Percentiles rank a stretch among this genome's conserved stretches.
These are phyloP conservation scores for Leptodactylus fuscus DNA, from an alignment of 2,113 vertebrate genomes.

Conservation along the genomic window DNA sequence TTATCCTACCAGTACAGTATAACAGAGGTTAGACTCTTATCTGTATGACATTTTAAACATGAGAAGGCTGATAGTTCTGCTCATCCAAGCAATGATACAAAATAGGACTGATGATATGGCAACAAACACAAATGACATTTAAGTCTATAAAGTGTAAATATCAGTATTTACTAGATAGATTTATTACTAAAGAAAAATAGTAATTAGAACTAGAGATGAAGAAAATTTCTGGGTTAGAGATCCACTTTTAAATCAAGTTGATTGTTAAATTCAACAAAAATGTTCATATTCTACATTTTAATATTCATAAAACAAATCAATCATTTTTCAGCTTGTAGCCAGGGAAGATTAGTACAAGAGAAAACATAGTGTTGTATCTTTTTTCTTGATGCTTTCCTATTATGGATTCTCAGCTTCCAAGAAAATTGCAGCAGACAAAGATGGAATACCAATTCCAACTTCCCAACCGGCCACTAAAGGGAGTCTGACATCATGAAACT, in stretches of 20 bases:
- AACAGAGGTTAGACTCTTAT: conserved; percentile 44
- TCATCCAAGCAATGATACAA: conserved; percentile 40
- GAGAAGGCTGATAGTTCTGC: conserved; percentile 33
- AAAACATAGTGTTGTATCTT: too few relatives aligned
- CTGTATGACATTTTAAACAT: conserved; percentile 49
- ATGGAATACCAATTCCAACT: too few relatives aligned
- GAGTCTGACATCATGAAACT: too few relatives aligned
- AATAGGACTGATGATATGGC: conserved; percentile 24
- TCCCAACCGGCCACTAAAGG: too few relatives aligned
- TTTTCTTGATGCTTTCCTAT: too few relatives aligned
- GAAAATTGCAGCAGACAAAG: too few relatives aligned
- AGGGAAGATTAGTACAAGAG: too few relatives aligned
- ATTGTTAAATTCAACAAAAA: not conserved
- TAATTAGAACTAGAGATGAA: not conserved
- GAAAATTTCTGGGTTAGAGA: not conserved
- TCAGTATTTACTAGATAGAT: conserved; percentile 24
- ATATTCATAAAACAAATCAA: too few relatives aligned
- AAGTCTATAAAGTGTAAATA: conserved; percentile 39
- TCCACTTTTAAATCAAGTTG: not conserved
- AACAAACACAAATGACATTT: conserved; percentile 48
- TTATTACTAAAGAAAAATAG: not conserved
- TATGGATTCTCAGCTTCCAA: too few relatives aligned
- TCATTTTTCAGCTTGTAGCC: too few relatives aligned
- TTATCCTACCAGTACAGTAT: conserved; percentile 20
- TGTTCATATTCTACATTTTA: too few relatives aligned